These are phyloP conservation scores for Amphipoea oculea DNA, from an alignment of 2,888 invertebrate species.

Conservation along the genomic window DNA sequence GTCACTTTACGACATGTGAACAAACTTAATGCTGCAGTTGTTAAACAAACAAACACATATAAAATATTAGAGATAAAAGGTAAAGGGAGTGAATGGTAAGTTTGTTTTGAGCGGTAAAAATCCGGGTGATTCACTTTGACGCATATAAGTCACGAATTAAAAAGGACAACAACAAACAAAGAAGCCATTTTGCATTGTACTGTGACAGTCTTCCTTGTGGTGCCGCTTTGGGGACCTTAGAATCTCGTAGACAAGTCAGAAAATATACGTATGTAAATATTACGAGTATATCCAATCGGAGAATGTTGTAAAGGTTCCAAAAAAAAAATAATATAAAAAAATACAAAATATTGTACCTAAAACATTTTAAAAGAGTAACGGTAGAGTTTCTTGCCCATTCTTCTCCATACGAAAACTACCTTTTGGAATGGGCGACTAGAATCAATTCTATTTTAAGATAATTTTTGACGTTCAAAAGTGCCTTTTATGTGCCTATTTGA, in stretches of 20 bases:
- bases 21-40: constrained; percentile 45
- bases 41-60: constrained; percentile 39
- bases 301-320: too few relatives aligned
- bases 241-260: constrained; percentile 69
- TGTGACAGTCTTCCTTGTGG: constrained; percentile 88
- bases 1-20: constrained; percentile 72
- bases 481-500: too few relatives aligned
- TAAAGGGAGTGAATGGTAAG: constrained; percentile 44
- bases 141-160: constrained; percentile 90
- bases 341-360: too few relatives aligned
- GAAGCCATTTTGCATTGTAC: constrained; percentile 88
- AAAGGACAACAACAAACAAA: constrained; percentile 89
- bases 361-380: too few relatives aligned
- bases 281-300: too few relatives aligned
- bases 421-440: too few relatives aligned
- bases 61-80: constrained; percentile 39
- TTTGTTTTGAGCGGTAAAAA: constrained; percentile 71
- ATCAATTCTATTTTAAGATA: too few relatives aligned
- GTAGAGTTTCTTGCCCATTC: too few relatives aligned
- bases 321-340: too few relatives aligned
- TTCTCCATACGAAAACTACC: too few relatives aligned
- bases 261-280: too few relatives aligned
- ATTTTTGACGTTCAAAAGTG: too few relatives aligned
- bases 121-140: constrained; percentile 87
- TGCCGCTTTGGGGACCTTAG: constrained; percentile 79